Evolutionary conservation across 1,140 invertebrate species (phyloP).

Genomic region (Anadara kagoshimensis): DNA sequence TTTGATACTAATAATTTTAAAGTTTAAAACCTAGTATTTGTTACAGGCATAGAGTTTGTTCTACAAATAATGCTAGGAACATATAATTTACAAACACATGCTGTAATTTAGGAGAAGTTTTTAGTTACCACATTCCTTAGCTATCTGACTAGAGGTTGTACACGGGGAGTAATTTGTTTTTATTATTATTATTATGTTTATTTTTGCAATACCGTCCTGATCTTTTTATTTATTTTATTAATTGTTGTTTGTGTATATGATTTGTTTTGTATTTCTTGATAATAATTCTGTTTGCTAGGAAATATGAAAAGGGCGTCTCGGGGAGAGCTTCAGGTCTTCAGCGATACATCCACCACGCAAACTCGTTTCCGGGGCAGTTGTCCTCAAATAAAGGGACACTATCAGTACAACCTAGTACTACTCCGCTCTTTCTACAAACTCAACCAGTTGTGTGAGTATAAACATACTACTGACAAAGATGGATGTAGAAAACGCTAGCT

Average conservation of each 20-base stretch:
- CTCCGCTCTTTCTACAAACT: constrained; percentile 39
- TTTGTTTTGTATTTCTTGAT: constrained; percentile 21
- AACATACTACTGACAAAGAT: too few species aligned
- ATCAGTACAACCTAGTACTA: constrained; percentile 20
- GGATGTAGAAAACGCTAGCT: too few species aligned
- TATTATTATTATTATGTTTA: too few species aligned
- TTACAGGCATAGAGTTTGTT: too few species aligned
- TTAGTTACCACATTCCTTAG: too few species aligned
- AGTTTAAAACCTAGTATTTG: too few species aligned
- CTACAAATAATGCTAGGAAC: too few species aligned
- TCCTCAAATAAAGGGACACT: constrained; percentile 26
- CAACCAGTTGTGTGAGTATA: constrained; percentile 44
- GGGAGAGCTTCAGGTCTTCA: constrained; percentile 38
- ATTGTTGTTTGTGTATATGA: neutral
- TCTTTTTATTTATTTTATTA: neutral
- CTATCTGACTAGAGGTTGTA: too few species aligned
- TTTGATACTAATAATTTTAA: too few species aligned
- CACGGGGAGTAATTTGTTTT: too few species aligned
- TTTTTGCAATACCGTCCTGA: neutral
- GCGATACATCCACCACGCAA: constrained; percentile 41
- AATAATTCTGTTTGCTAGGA: constrained; percentile 36
- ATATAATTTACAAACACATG: too few species aligned
- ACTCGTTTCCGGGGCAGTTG: constrained; percentile 27
- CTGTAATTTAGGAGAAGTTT: too few species aligned
- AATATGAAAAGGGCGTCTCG: constrained; percentile 40